Base-by-base conservation (phyloP, 2,888 invertebrate species). In the Isotomurus palustris region DNA sequence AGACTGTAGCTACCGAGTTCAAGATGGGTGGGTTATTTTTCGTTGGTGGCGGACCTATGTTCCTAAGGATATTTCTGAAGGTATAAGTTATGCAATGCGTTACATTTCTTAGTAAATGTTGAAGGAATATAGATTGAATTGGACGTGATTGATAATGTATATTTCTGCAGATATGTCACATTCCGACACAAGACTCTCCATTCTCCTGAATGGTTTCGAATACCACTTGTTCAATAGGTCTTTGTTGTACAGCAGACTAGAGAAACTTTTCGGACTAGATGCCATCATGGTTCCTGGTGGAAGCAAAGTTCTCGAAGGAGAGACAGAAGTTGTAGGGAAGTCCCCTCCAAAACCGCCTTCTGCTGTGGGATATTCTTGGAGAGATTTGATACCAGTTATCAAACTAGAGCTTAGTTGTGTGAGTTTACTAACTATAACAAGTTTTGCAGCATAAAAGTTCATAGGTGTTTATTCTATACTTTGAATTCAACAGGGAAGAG, bases 41-140 rank as follows among this genome's bases (percentile, higher is more conserved):
- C 83, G 95, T 49, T 99, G 95, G 91, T 99, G 97, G 97, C 81
- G 92, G 65, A 88, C 91, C 32, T 94, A 94, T 75, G 87, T 93
- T 50, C 91, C 92, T 48, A 93, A 92, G 77, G 91, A 93, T 80
- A 88, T 92, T 35, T 90, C 90, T 52, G 94, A 94, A 84, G 93
- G 93, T 91, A 75, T 72, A 67, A 10, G 32, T 32, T 10, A 10
- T 10, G 32, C 8, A 10, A 32, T 32, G n/a, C n/a, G n/a, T n/a
- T n/a, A n/a, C n/a, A n/a, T 54, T 38, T 38, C 22, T 32, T 50
- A n/a, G 29, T 24, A 48, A 38, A 22, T 25, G 38, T 28, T 51
- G 6, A 17, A 45, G 22, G 24, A 45, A n/a, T 10, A 19, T 12
- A 45, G n/a, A 10, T 45, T 24, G 8, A 12, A 8, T 41, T 8